A percentile compares a stretch with the other conserved stretches of the same genome.
These are phyloP conservation scores for Charadrius vociferus DNA, from an alignment of 2,113 vertebrate species.

Conservation along the genomic window DNA sequence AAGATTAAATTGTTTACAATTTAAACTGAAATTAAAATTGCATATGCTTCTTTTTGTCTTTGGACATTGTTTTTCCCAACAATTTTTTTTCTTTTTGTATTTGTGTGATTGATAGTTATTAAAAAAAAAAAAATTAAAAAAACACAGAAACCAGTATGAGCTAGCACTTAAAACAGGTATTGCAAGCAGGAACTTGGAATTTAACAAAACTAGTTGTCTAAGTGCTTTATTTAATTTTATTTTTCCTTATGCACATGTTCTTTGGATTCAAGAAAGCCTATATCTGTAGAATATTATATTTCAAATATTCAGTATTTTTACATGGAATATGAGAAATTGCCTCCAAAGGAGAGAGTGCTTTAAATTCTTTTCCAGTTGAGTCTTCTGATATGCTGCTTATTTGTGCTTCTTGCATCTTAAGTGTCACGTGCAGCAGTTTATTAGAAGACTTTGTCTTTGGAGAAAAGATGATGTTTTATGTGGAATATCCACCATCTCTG, in stretches of 20 bases:
- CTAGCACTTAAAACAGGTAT: neutral
- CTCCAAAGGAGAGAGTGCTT: neutral
- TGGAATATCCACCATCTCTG: neutral
- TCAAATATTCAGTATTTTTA: neutral
- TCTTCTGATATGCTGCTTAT: neutral
- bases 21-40: neutral
- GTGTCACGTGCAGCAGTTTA: neutral
- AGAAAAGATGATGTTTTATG: neutral
- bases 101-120: neutral
- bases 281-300: neutral
- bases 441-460: neutral
- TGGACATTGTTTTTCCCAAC: neutral
- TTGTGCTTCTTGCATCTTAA: neutral
- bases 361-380: neutral
- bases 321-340: neutral
- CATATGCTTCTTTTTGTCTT: neutral
- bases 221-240: neutral
- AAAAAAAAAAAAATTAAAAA: neutral
- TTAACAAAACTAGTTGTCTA: neutral
- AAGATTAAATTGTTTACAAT: neutral
- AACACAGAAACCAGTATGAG: neutral
- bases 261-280: neutral
- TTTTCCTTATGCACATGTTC: neutral
- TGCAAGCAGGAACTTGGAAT: neutral
- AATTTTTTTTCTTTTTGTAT: neutral